A percentile compares a stretch with the other conserved stretches of the same genome.
phyloP scores from a whole-genome alignment of 2,888 invertebrate genomes.

The Nebria brevicollis region DNA sequence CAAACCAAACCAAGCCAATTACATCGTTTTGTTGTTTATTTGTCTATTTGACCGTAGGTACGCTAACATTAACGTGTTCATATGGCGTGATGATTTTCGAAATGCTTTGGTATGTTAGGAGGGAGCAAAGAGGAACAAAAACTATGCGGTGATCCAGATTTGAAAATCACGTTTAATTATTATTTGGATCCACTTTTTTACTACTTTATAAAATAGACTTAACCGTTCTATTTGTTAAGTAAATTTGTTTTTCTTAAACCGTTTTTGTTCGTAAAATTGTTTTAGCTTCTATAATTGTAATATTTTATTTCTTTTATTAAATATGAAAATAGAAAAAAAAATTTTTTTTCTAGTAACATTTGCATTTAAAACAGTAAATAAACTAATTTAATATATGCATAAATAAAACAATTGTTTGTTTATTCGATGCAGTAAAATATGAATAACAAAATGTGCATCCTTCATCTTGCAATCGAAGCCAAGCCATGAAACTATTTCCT shows the following conservation, averaged over 20 bases:
- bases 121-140: background rate
- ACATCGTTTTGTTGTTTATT: background rate
- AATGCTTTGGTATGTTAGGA: conserved; percentile 7
- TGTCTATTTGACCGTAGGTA: background rate
- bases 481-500: too few relatives aligned
- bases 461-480: too few relatives aligned
- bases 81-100: conserved; percentile 13
- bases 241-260: background rate
- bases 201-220: background rate
- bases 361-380: too few relatives aligned
- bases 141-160: conserved; percentile 9
- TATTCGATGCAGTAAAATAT: too few relatives aligned
- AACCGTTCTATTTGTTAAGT: background rate
- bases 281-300: background rate
- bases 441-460: too few relatives aligned
- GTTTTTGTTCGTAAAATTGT: background rate
- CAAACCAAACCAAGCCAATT: background rate
- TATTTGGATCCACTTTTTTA: background rate
- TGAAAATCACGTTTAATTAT: conserved; percentile 8
- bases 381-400: too few relatives aligned
- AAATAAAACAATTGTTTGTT: too few relatives aligned
- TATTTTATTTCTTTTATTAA: background rate
- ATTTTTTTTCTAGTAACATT: background rate
- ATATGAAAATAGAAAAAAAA: background rate
- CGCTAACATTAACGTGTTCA: conserved; percentile 7